Conservation (phyloP, 1,140 invertebrate species). For the Sycophila sp. region DNA sequence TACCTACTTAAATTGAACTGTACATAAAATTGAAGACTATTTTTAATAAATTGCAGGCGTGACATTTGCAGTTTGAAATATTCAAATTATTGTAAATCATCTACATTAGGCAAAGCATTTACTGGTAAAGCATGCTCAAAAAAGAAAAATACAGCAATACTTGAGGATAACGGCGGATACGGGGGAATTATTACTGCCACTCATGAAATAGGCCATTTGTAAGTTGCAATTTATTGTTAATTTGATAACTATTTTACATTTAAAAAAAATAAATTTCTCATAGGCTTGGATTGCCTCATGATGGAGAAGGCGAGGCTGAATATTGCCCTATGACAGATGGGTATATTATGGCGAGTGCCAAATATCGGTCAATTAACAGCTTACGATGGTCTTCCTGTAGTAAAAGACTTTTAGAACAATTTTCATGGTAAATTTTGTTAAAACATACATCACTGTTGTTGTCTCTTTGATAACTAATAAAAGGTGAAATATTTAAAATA, state of each 20-base stretch:
- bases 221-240: not conserved
- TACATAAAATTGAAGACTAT: too few relatives aligned
- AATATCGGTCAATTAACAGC: conserved; percentile 23
- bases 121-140: conserved; percentile 25
- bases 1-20: too few relatives aligned
- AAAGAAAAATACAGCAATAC: conserved; percentile 35
- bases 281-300: conserved; percentile 30
- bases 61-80: conserved; percentile 32
- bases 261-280: not conserved
- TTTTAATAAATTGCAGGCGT: conserved; percentile 19
- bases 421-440: conserved; percentile 27
- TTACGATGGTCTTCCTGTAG: conserved; percentile 28
- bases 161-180: conserved; percentile 29
- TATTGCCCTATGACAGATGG: conserved; percentile 24
- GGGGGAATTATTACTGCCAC: conserved; percentile 26
- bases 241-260: not conserved
- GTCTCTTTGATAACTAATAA: too few relatives aligned
- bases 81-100: conserved; percentile 23
- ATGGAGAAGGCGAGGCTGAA: conserved; percentile 21
- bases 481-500: too few relatives aligned
- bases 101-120: conserved; percentile 29
- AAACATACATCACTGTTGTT: too few relatives aligned
- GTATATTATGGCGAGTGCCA: conserved; percentile 36
- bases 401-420: conserved; percentile 19
- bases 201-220: conserved; percentile 37